phyloP scores from a whole-genome alignment of 2,797 vertebrate genomes.

The Eupleurogrammus muticus region DNA sequence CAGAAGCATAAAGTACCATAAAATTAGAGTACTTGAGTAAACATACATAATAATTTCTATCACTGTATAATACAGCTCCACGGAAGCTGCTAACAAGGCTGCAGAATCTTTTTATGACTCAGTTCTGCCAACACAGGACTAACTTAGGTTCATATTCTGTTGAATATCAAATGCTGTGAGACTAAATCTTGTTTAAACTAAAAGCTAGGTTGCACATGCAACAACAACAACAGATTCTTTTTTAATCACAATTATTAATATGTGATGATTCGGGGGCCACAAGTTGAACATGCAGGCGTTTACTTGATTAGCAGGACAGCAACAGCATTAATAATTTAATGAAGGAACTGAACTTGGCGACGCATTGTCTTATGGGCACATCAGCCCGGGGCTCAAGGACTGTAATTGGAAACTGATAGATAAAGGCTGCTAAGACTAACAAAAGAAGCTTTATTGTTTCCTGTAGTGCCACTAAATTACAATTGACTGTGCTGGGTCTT shows the following conservation, averaged over 20 bases:
- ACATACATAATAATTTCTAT: too few species aligned
- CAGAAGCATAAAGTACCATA: not conserved
- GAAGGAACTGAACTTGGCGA: conserved; percentile 38
- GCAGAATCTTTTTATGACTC: not conserved
- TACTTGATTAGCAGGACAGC: conserved; percentile 28
- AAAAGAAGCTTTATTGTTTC: conserved; percentile 61
- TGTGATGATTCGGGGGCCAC: conserved; percentile 4
- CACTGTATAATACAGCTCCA: not conserved
- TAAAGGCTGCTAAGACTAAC: conserved; percentile 59
- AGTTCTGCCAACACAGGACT: not conserved
- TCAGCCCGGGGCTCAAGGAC: conserved; percentile 39
- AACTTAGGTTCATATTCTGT: not conserved
- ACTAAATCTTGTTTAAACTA: not conserved
- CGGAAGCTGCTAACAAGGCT: not conserved
- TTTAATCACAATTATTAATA: not conserved
- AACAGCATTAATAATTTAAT: conserved; percentile 35
- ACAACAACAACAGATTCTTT: conserved; percentile 3
- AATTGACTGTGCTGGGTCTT: conserved; percentile 57
- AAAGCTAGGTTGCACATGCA: not conserved
- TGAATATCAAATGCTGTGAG: conserved; percentile 1
- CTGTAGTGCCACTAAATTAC: conserved; percentile 55
- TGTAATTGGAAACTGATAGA: conserved; percentile 65
- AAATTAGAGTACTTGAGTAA: not conserved
- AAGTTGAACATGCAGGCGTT: conserved; percentile 6
- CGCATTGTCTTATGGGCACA: conserved; percentile 26